Conservation (phyloP, 2,797 vertebrate species). For the Amblyopsis hoosieri region DNA sequence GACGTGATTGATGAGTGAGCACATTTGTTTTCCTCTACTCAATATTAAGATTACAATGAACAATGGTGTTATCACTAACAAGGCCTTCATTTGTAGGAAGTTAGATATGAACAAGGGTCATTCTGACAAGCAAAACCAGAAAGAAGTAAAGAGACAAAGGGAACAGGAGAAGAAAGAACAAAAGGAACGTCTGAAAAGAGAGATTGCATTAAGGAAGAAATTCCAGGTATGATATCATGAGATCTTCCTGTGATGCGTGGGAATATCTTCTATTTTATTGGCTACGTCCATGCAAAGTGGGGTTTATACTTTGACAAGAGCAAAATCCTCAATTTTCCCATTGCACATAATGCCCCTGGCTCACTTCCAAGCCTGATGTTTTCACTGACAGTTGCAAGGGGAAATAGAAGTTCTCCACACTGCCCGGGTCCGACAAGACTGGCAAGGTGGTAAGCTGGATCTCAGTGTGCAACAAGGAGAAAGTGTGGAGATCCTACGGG, state of each 20-base stretch:
- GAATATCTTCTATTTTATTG: background rate
- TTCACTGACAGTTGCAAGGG: conserved; percentile 59
- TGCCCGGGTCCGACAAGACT: conserved; percentile 71
- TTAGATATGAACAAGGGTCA: conserved; percentile 6
- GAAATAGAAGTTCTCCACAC: conserved; percentile 69
- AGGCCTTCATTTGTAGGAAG: conserved; percentile 24
- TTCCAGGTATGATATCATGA: conserved; percentile 69
- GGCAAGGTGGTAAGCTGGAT: conserved; percentile 74
- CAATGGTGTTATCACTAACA: no score
- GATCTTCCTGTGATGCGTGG: background rate
- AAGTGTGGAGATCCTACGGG: conserved; percentile 75
- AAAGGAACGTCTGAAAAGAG: conserved; percentile 65
- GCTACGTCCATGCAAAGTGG: background rate
- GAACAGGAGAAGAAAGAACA: conserved; percentile 62
- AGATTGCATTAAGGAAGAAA: conserved; percentile 68
- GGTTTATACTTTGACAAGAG: background rate
- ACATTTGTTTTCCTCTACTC: background rate
- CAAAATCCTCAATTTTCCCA: background rate
- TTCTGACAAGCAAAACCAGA: conserved; percentile 41
- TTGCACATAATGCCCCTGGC: background rate
- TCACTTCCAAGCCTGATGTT: background rate
- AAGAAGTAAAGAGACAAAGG: conserved; percentile 52
- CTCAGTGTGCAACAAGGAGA: conserved; percentile 73
- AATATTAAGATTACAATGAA: no score
- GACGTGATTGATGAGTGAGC: conserved; percentile 80